Evolutionary conservation across 2,113 vertebrate species (phyloP).

Genomic region (Australoheros scitulus): DNA sequence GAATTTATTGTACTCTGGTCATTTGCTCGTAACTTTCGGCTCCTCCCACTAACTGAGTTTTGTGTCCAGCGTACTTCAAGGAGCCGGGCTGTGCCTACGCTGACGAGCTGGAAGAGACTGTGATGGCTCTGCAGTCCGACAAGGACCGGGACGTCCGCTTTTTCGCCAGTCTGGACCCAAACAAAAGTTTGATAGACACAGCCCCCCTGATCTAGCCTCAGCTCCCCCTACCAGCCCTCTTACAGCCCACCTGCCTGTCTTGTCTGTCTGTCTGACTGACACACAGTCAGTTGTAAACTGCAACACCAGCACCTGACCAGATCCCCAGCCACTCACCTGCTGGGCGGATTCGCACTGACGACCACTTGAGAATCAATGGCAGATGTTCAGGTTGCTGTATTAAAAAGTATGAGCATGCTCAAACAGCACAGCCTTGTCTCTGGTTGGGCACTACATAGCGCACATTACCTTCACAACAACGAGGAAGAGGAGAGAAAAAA

Average conservation of each 20-base stretch:
- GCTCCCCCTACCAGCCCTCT: background rate
- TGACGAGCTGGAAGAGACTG: constrained; percentile 86
- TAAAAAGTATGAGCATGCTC: constrained; percentile 34
- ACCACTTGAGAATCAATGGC: constrained; percentile 45
- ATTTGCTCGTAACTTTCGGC: background rate
- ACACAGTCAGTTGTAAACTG: constrained; percentile 45
- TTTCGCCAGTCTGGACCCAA: constrained; percentile 87
- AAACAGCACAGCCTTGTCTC: constrained; percentile 14
- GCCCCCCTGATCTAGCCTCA: constrained; percentile 73
- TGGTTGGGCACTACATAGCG: constrained; percentile 53
- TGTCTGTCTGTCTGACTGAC: constrained; percentile 65
- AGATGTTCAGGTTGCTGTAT: constrained; percentile 21
- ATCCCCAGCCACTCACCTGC: constrained; percentile 44
- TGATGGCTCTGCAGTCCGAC: constrained; percentile 87
- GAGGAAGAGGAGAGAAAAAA: background rate
- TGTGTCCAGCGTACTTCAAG: constrained; percentile 85
- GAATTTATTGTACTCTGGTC: background rate
- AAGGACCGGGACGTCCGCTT: constrained; percentile 89
- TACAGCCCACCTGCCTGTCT: constrained; percentile 61
- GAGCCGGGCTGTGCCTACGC: constrained; percentile 88
- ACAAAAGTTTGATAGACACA: constrained; percentile 72
- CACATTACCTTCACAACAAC: constrained; percentile 47
- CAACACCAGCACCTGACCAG: constrained; percentile 75
- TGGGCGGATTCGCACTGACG: constrained; percentile 53
- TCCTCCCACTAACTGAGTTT: background rate